A percentile compares a stretch with the other conserved stretches of the same genome.
Conservation (phyloP, 1,140 invertebrate genomes). For the Arion vulgaris region DNA sequence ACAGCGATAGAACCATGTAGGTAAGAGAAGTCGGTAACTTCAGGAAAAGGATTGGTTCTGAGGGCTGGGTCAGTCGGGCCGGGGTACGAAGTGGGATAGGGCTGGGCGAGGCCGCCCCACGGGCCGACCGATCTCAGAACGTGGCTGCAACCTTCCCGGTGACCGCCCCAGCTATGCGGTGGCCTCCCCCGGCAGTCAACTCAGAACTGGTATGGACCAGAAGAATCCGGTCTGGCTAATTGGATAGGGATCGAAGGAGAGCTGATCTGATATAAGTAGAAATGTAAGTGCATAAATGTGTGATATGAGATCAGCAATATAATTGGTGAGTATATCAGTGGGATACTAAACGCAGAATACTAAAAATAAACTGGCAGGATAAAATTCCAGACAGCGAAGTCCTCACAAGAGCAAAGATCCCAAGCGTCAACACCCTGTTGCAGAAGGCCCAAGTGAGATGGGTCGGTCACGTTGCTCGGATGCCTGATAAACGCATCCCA, state of each 20-base stretch:
- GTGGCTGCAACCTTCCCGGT: background rate
- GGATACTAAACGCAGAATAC: too few relatives aligned
- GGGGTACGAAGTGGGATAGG: constrained; percentile 1
- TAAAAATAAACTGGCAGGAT: too few relatives aligned
- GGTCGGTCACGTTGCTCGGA: too few relatives aligned
- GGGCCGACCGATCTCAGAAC: background rate
- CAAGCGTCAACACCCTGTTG: too few relatives aligned
- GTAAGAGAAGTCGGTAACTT: constrained; percentile 7
- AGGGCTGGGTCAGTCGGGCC: constrained; percentile 12
- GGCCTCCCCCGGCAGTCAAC: background rate
- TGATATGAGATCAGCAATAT: background rate
- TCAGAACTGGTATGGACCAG: background rate
- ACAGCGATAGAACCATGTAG: background rate
- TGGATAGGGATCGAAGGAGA: too few relatives aligned
- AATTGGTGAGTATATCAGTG: too few relatives aligned
- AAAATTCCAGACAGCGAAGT: too few relatives aligned
- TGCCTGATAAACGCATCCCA: too few relatives aligned
- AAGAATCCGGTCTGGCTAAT: background rate
- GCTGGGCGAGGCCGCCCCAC: background rate
- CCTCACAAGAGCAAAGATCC: too few relatives aligned
- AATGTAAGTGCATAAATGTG: background rate
- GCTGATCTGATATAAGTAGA: too few relatives aligned
- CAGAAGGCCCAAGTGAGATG: too few relatives aligned
- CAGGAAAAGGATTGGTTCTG: constrained; percentile 11
- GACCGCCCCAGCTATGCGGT: constrained; percentile 2